phyloP scores from a whole-genome alignment of 2,888 invertebrate species.

The Kryphioiulus occultus region DNA sequence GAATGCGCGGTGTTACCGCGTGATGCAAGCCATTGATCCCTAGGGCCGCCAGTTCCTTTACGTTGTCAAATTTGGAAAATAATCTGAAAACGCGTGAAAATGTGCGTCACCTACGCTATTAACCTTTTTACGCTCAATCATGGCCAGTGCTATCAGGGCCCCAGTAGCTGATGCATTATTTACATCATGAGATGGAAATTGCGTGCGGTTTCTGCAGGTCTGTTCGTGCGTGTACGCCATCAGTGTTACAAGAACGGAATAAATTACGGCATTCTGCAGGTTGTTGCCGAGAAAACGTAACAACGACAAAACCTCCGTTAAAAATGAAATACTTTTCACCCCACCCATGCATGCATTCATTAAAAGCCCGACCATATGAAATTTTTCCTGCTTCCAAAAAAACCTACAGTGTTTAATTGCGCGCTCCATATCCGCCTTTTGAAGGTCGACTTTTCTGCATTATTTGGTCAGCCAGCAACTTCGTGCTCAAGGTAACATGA shows the following conservation, averaged over 20 bases:
- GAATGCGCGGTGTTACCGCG: background rate
- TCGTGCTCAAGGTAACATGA: slow-evolving; percentile 25
- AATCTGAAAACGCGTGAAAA: background rate
- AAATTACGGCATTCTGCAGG: background rate
- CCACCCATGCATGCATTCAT: slow-evolving; percentile 35
- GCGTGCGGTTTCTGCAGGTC: background rate
- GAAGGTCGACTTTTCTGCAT: slow-evolving; percentile 17
- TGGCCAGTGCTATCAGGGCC: background rate
- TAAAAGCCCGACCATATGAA: background rate
- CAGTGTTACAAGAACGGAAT: background rate
- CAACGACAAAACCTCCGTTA: slow-evolving; percentile 1
- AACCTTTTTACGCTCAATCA: background rate
- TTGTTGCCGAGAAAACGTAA: background rate
- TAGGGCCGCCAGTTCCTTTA: background rate
- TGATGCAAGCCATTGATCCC: background rate
- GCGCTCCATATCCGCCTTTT: slow-evolving; percentile 24
- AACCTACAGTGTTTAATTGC: background rate
- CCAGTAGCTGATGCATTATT: background rate
- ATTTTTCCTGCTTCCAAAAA: background rate
- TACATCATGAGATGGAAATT: background rate
- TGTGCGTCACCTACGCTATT: background rate
- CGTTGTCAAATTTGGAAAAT: background rate
- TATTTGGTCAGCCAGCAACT: background rate
- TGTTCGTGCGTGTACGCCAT: background rate
- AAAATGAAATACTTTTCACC: background rate